Conservation (phyloP, 53 echinoderm and acorn worm species). For the Holothuria scabra region DNA sequence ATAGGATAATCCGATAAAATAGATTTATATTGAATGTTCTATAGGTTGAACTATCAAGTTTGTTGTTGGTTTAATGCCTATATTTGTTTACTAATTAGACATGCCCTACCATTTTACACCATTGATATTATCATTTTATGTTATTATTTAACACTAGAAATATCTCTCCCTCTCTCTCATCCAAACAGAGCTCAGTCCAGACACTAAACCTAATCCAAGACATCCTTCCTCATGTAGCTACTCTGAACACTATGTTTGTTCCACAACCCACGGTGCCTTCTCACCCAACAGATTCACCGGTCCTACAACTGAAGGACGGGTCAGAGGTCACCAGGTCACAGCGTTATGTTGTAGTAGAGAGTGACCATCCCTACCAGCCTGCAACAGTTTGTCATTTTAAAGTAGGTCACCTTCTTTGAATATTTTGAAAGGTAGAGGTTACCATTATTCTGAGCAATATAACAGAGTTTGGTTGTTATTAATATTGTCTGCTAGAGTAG, state of each 20-base stretch:
- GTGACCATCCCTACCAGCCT: slow-evolving; percentile 93
- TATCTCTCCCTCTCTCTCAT: background rate
- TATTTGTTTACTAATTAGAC: too few species aligned
- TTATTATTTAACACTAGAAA: too few species aligned
- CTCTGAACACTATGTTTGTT: slow-evolving; percentile 80
- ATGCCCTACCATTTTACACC: too few species aligned
- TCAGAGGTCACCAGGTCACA: slow-evolving; percentile 81
- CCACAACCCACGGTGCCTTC: slow-evolving; percentile 64
- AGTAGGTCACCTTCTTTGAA: slow-evolving; percentile 37
- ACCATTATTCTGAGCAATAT: too few species aligned
- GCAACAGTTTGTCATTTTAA: slow-evolving; percentile 89
- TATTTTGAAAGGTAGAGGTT: too few species aligned
- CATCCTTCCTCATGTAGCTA: slow-evolving; percentile 86
- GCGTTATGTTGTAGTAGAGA: slow-evolving; percentile 88
- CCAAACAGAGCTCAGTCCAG: slow-evolving; percentile 88
- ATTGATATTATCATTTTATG: too few species aligned
- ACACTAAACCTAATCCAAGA: slow-evolving; percentile 84
- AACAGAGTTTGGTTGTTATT: too few species aligned
- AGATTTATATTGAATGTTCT: too few species aligned
- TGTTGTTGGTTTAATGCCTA: too few species aligned
- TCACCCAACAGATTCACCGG: slow-evolving; percentile 55
- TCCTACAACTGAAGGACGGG: slow-evolving; percentile 46
- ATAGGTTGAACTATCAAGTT: too few species aligned
- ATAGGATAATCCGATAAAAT: too few species aligned
- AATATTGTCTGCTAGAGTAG: too few species aligned